Percentiles rank a stretch among this genome's conserved stretches.
These are phyloP conservation scores for Dryomyza anilis DNA, from an alignment of 2,888 invertebrate species.

Conservation along the genomic window DNA sequence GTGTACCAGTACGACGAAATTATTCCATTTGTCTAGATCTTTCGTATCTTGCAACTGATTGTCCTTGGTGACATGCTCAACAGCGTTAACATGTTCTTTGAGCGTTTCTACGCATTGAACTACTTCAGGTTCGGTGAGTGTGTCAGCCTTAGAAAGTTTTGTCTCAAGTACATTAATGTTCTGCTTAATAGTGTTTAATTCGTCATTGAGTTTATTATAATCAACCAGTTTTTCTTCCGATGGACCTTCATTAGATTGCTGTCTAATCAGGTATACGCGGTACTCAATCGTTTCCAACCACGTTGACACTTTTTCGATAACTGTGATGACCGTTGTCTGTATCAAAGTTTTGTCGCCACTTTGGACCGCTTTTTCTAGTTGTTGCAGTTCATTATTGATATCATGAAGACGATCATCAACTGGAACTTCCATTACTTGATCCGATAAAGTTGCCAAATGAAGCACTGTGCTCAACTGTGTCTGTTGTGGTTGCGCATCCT, in stretches of 20 bases:
- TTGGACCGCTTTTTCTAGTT: constrained; percentile 64
- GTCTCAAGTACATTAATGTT: constrained; percentile 70
- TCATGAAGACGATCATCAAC: constrained; percentile 65
- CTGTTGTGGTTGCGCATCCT: constrained; percentile 62
- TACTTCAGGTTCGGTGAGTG: constrained; percentile 61
- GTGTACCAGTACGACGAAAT: constrained; percentile 70
- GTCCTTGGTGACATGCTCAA: constrained; percentile 70
- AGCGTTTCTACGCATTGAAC: constrained; percentile 66
- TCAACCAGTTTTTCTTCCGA: constrained; percentile 67
- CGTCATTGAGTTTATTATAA: constrained; percentile 69
- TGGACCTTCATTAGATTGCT: constrained; percentile 65
- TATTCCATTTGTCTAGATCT: constrained; percentile 73
- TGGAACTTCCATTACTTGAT: constrained; percentile 65
- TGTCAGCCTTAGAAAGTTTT: constrained; percentile 63
- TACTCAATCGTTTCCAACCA: constrained; percentile 88
- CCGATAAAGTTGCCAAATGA: constrained; percentile 67
- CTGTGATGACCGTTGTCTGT: constrained; percentile 74
- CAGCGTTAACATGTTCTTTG: constrained; percentile 72
- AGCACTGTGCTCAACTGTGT: constrained; percentile 68
- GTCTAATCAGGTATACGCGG: constrained; percentile 70
- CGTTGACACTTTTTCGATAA: constrained; percentile 80
- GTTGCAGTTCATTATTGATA: constrained; percentile 63
- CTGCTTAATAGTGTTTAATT: constrained; percentile 70
- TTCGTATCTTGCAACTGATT: constrained; percentile 66
- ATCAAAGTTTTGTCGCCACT: constrained; percentile 66